These are phyloP conservation scores for Gisinianus flammeolus DNA, from an alignment of 2,888 invertebrate genomes.

Conservation along the genomic window DNA sequence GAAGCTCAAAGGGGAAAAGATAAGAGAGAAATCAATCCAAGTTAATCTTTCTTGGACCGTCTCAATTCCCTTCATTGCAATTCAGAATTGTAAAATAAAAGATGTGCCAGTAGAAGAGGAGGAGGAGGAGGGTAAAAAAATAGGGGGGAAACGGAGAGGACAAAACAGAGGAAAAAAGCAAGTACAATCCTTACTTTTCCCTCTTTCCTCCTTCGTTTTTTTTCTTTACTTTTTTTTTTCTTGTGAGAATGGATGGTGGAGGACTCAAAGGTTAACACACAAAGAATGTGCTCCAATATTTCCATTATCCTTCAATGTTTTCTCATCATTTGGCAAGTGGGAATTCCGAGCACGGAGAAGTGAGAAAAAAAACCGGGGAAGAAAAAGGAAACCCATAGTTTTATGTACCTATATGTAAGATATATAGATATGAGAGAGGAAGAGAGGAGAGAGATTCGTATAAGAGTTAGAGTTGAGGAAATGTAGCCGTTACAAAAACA, in stretches of 20 bases:
- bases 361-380: neutral
- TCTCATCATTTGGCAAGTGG: conserved; percentile 15
- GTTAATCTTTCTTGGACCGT: conserved; percentile 18
- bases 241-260: neutral
- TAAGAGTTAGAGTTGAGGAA: no score
- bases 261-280: conserved; percentile 8
- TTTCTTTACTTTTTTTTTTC: no score
- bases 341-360: conserved; percentile 15
- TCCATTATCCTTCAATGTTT: conserved; percentile 14
- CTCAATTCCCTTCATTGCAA: conserved; percentile 23
- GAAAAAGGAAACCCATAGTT: neutral
- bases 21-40: conserved; percentile 17
- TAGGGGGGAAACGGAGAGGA: neutral
- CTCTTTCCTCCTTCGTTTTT: neutral
- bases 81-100: neutral
- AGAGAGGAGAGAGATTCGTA: neutral
- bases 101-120: neutral
- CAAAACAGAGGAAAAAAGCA: neutral
- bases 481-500: no score
- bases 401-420: neutral
- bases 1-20: neutral
- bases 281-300: conserved; percentile 8
- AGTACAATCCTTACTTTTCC: neutral
- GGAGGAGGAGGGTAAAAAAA: neutral
- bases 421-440: neutral